Evolutionary conservation across 2,113 vertebrate species (phyloP).

Genomic region (Urocitellus parryii): DNA sequence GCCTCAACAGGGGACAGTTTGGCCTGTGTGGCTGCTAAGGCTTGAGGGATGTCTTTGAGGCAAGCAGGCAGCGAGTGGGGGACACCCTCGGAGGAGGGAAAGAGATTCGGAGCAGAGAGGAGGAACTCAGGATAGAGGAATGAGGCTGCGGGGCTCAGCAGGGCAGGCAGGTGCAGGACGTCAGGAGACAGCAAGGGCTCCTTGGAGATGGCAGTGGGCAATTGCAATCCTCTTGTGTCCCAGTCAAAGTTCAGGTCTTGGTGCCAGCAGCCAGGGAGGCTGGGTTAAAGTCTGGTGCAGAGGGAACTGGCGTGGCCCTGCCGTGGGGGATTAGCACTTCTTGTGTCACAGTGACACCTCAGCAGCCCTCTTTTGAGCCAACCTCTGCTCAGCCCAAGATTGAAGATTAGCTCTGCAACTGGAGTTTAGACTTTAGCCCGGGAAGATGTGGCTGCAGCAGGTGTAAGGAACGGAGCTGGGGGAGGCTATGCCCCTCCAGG

Average conservation of each 20-base stretch:
- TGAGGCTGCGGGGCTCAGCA: background rate
- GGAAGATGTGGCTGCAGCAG: background rate
- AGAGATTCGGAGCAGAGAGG: background rate
- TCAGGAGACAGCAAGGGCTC: accelerated
- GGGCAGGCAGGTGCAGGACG: background rate
- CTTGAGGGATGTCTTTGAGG: background rate
- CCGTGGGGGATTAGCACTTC: constrained; percentile 37
- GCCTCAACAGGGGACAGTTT: background rate
- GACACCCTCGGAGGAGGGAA: background rate
- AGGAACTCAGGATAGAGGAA: background rate
- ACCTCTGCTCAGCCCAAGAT: background rate
- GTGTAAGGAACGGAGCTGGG: background rate
- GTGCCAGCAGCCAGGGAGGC: background rate
- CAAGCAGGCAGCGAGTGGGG: background rate
- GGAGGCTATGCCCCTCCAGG: background rate
- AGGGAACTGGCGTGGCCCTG: background rate
- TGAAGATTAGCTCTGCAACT: constrained; percentile 76
- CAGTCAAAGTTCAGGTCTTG: constrained; percentile 27
- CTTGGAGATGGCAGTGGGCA: background rate
- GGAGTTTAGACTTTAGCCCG: constrained; percentile 79
- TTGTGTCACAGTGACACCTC: constrained; percentile 51
- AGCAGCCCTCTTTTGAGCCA: background rate
- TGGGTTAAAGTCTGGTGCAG: background rate
- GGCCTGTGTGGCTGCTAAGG: background rate
- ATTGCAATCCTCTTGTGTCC: background rate